Percentiles rank a stretch among this genome's conserved stretches.
phyloP scores from a whole-genome alignment of 2,113 vertebrate species.

The Epinephelus cyanopodus region DNA sequence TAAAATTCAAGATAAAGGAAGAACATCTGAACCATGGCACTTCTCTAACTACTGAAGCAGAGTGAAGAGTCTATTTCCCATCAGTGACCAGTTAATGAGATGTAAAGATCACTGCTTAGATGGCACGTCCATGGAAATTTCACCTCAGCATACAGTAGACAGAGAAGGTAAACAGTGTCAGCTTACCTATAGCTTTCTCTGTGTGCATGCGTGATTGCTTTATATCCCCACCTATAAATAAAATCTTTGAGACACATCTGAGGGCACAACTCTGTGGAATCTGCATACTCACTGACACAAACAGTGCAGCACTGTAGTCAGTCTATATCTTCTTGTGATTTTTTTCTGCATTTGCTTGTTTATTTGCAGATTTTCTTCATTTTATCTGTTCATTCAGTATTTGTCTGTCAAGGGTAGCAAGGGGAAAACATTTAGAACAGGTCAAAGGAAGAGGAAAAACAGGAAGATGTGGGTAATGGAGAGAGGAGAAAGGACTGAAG shows the following conservation, averaged over 20 bases:
- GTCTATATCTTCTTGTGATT: background rate
- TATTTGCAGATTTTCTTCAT: background rate
- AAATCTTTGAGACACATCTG: conserved; percentile 16
- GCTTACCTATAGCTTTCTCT: background rate
- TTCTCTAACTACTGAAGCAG: too few species aligned
- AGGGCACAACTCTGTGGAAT: background rate
- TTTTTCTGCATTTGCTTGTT: background rate
- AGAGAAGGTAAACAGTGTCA: background rate
- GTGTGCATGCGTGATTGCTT: background rate
- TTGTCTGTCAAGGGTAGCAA: background rate
- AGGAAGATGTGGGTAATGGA: background rate
- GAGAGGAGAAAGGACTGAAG: background rate
- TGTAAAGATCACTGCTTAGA: background rate
- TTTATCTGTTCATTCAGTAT: background rate
- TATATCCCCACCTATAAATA: conserved; percentile 8
- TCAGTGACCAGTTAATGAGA: too few species aligned
- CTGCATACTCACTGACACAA: conserved; percentile 21
- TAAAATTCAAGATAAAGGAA: too few species aligned
- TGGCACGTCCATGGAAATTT: background rate
- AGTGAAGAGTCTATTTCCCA: too few species aligned
- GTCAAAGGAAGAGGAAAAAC: conserved; percentile 6
- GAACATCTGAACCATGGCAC: too few species aligned
- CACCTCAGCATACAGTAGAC: too few species aligned
- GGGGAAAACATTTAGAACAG: background rate
- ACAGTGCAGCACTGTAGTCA: background rate